Percentiles rank a stretch among this genome's conserved stretches.
These are phyloP conservation scores for Drosophila bocqueti DNA, from an alignment of 1,140 invertebrate species.

Conservation along the genomic window DNA sequence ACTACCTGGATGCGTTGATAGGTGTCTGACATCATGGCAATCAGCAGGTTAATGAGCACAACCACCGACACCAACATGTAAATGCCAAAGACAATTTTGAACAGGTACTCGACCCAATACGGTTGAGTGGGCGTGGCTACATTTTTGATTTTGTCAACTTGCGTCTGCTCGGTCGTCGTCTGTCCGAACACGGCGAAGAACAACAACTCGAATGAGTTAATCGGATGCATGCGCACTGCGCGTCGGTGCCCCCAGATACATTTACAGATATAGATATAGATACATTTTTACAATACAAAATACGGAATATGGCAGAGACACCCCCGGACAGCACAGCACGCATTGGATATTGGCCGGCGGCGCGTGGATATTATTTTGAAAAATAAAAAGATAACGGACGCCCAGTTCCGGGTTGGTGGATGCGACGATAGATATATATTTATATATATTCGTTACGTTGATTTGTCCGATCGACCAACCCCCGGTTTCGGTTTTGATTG, in stretches of 20 bases:
- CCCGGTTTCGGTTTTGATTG: constrained; percentile 17
- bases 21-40: constrained; percentile 99
- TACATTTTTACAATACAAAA: constrained; percentile 52
- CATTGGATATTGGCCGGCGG: constrained; percentile 46
- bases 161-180: constrained; percentile 94
- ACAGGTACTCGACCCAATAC: constrained; percentile 91
- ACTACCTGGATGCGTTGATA: constrained; percentile 98
- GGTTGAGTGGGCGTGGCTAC: constrained; percentile 87
- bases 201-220: constrained; percentile 97
- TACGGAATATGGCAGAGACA: constrained; percentile 80
- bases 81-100: constrained; percentile 94
- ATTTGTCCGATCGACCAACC: constrained; percentile 64
- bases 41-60: constrained; percentile 99
- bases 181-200: constrained; percentile 99
- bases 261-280: constrained; percentile 70
- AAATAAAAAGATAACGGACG: constrained; percentile 84
- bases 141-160: constrained; percentile 85
- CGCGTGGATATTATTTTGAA: constrained; percentile 58
- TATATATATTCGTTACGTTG: constrained; percentile 13
- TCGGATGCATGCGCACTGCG: constrained; percentile 94
- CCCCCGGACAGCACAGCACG: constrained; percentile 50
- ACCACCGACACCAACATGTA: constrained; percentile 99
- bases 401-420: constrained; percentile 72
- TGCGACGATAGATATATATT: constrained; percentile 11
- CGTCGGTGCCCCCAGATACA: constrained; percentile 86